phyloP scores from a whole-genome alignment of 2,797 vertebrate species.

The Platyrinchus mystaceus region DNA sequence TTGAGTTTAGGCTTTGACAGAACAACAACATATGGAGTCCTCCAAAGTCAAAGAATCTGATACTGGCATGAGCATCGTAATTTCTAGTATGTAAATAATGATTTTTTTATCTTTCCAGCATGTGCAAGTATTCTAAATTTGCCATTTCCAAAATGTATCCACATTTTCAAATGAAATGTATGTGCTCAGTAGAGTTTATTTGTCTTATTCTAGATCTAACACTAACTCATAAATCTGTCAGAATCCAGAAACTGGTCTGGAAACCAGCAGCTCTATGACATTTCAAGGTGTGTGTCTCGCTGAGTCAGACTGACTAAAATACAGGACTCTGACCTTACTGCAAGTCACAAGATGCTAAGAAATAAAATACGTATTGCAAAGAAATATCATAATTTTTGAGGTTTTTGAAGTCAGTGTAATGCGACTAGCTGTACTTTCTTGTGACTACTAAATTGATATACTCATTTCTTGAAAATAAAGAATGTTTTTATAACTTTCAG shows the following conservation, averaged over 20 bases:
- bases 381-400: not conserved
- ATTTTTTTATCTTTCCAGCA: not conserved
- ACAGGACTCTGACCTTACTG: not conserved
- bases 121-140: not conserved
- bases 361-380: not conserved
- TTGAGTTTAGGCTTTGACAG: not conserved
- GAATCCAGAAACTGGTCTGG: not conserved
- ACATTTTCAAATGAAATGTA: not conserved
- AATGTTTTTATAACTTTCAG: not conserved
- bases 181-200: not conserved
- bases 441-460: not conserved
- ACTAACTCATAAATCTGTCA: not conserved
- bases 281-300: not conserved
- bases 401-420: not conserved
- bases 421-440: not conserved
- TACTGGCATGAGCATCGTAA: not conserved
- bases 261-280: not conserved
- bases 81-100: not conserved
- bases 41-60: not conserved
- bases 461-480: not conserved
- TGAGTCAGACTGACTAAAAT: not conserved
- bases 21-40: accelerated
- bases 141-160: not conserved
- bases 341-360: not conserved
- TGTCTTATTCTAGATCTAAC: not conserved